phyloP scores from a whole-genome alignment of 2,888 invertebrate species.

The Brachycybe producta region DNA sequence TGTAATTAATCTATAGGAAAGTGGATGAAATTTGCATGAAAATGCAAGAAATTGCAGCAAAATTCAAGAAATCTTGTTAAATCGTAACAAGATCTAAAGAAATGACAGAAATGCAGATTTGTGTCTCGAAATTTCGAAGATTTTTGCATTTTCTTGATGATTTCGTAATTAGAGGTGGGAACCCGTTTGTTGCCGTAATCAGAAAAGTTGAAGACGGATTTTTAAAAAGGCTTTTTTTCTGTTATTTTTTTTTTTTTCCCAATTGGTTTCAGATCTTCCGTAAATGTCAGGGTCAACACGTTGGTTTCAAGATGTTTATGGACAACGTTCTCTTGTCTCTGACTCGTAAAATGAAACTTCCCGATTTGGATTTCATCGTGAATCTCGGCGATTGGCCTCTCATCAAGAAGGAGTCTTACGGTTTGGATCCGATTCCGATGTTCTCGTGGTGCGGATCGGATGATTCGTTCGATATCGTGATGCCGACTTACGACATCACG shows the following conservation, averaged over 20 bases:
- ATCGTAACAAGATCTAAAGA: too few species aligned
- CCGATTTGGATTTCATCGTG: slow-evolving; percentile 76
- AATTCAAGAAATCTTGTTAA: too few species aligned
- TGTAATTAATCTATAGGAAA: too few species aligned
- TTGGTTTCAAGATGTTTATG: slow-evolving; percentile 91
- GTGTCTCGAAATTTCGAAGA: too few species aligned
- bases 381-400: slow-evolving; percentile 96
- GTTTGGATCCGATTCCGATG: slow-evolving; percentile 52
- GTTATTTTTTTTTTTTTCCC: slow-evolving; percentile 13
- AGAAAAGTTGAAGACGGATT: too few species aligned
- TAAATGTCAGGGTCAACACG: slow-evolving; percentile 83
- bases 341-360: slow-evolving; percentile 60
- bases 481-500: slow-evolving; percentile 91
- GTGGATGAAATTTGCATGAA: too few species aligned
- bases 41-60: too few species aligned
- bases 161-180: neutral
- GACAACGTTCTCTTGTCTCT: slow-evolving; percentile 74
- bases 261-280: slow-evolving; percentile 48
- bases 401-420: slow-evolving; percentile 25
- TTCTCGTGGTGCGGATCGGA: slow-evolving; percentile 94
- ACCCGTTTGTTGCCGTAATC: too few species aligned
- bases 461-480: slow-evolving; percentile 69
- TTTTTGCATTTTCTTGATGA: neutral
- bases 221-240: neutral
- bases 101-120: too few species aligned